Evolutionary conservation across 1,140 invertebrate species (phyloP), one percentile per base, ranked within the genome.

Genomic region (Cecropterus lyciades): DNA sequence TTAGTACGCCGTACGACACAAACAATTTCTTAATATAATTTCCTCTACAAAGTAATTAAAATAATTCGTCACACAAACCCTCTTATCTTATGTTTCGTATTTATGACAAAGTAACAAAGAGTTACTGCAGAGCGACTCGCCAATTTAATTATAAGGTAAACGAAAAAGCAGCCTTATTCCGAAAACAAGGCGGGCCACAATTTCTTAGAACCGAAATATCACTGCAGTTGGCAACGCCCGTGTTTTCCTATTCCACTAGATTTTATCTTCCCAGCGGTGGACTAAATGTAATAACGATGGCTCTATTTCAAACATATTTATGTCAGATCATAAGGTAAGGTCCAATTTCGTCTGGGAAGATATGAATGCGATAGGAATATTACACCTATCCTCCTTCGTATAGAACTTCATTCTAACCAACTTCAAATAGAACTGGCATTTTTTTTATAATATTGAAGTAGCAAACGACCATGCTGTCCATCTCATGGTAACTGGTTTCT

Each of bases 191-290:
- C 16, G 56, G 56, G 56, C 27, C 59, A 60, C 55, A 46, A 30
- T 60, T 62, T 62, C 68, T 73, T 69, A 73, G 42, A 62, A 69
- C 62, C 56, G 62, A 69, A 68, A 73, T 69, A 67, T 73, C 64
- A 73, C 62, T 72, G 74, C 74, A 73, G 56, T 73, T 72, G 69
- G 74, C 71, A 69, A 72, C 65, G 66, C 57, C 57, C 63, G 64
- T 70, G 74, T 77, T 73, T n/a, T n/a, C n/a, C 65, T 70, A 72
- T 75, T 69, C 72, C 64, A 67, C 69, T 62, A 72, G 73, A 75
- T 75, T 60, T 69, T 75, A 70, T 73, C 71, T 73, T 59, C 17
- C 30, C 15, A 7, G 57, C 45, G 45, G 45, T 49, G 45, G 57
- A 62, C 45, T 62, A 65, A 73, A 76, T 64, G 69, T 73, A 70